Percentiles rank a stretch among this genome's conserved stretches.
These are phyloP conservation scores for Hydropsyche betteni DNA, from an alignment of 2,888 invertebrate species.

Conservation along the genomic window DNA sequence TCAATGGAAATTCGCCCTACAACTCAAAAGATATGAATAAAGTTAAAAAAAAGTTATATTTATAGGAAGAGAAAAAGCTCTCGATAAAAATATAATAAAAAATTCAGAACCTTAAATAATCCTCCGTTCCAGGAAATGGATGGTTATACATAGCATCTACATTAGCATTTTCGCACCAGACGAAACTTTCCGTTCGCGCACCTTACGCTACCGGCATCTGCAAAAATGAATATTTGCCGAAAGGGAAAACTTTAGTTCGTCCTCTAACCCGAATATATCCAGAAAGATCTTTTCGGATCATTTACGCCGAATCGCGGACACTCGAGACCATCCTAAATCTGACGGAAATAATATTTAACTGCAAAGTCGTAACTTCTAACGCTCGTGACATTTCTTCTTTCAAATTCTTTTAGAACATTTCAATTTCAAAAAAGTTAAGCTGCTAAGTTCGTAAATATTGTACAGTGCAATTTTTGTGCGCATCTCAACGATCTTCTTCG, in stretches of 20 bases:
- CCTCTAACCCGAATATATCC: slow-evolving; percentile 5
- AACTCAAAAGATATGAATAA: no score
- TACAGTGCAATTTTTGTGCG: background rate
- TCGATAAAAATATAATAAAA: no score
- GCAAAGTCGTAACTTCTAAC: slow-evolving; percentile 6
- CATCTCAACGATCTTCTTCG: background rate
- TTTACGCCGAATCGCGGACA: slow-evolving; percentile 27
- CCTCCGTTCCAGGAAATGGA: no score
- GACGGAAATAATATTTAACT: slow-evolving; percentile 17
- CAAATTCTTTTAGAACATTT: background rate
- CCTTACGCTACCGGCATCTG: slow-evolving; percentile 7
- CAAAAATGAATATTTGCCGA: slow-evolving; percentile 14
- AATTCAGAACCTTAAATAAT: no score
- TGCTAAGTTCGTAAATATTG: no score
- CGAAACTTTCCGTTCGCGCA: background rate
- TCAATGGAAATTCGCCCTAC: no score
- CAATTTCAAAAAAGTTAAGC: background rate
- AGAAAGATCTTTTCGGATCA: slow-evolving; percentile 11
- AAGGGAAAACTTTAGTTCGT: slow-evolving; percentile 1
- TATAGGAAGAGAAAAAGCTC: no score
- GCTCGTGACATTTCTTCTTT: background rate
- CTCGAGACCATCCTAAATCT: slow-evolving; percentile 17
- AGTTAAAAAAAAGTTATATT: no score
- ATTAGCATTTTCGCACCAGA: no score
- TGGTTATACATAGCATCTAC: no score